A percentile compares a stretch with the other conserved stretches of the same genome.
Conservation (phyloP, 2,797 vertebrate species). For the Crotalus adamanteus region DNA sequence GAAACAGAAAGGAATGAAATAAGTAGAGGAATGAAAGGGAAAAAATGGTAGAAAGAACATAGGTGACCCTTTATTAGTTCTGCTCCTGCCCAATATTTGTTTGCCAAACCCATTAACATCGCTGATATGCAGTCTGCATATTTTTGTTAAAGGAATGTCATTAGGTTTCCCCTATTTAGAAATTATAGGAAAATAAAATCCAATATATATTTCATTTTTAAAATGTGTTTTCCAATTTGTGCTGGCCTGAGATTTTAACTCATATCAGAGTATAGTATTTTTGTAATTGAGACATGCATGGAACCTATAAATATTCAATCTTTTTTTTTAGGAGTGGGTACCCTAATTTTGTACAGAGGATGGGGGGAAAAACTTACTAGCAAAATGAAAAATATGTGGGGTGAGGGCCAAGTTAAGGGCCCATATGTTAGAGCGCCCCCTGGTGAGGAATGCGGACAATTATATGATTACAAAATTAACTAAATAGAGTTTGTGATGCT, state of each 20-base stretch:
- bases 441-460: not conserved
- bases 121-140: not conserved
- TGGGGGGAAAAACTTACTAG: not conserved
- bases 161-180: not conserved
- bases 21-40: not conserved
- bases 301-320: not conserved
- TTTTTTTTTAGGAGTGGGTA: accelerated
- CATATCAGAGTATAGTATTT: not conserved
- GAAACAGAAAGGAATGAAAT: not conserved
- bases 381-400: not conserved
- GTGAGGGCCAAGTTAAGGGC: not conserved
- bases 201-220: not conserved
- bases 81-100: not conserved
- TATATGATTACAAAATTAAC: not conserved
- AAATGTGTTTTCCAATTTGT: not conserved
- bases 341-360: not conserved
- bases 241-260: not conserved
- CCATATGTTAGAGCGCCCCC: not conserved
- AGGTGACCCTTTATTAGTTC: not conserved
- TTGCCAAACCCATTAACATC: not conserved
- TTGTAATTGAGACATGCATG: not conserved
- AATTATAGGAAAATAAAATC: not conserved
- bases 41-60: not conserved
- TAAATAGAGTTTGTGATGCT: not conserved
- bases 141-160: not conserved